phyloP scores from a whole-genome alignment of 2,797 vertebrate species.

The Coluber constrictor region DNA sequence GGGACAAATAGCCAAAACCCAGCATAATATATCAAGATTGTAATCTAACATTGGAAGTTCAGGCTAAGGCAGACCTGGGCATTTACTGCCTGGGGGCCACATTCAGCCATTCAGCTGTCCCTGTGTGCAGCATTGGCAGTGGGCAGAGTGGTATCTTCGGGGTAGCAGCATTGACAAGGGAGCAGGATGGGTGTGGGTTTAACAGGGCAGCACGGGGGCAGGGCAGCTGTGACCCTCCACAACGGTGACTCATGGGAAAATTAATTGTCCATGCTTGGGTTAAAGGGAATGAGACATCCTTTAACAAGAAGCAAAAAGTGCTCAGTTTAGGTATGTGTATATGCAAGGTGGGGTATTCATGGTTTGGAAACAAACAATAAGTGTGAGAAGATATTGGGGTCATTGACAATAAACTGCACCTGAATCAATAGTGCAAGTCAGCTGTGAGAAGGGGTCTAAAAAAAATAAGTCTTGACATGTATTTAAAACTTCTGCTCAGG shows the following conservation, averaged over 20 bases:
- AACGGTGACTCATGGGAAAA: not conserved
- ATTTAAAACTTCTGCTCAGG: not conserved
- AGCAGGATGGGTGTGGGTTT: not conserved
- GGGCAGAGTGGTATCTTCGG: too few relatives aligned
- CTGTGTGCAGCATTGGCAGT: too few relatives aligned
- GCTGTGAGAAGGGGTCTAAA: not conserved
- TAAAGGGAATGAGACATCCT: not conserved
- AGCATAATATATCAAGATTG: too few relatives aligned
- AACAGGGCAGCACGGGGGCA: not conserved
- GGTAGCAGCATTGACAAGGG: too few relatives aligned
- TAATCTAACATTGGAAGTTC: too few relatives aligned
- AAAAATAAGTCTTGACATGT: not conserved
- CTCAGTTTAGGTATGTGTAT: not conserved
- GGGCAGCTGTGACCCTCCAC: not conserved
- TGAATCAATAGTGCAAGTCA: not conserved
- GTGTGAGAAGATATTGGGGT: not conserved
- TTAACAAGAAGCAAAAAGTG: not conserved
- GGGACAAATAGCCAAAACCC: too few relatives aligned
- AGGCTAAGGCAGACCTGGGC: too few relatives aligned
- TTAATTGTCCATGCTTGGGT: not conserved
- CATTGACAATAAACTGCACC: not conserved
- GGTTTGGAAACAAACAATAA: not conserved
- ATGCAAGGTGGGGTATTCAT: not conserved
- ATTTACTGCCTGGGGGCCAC: too few relatives aligned
- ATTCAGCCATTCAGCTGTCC: too few relatives aligned